Evolutionary conservation across 2,888 invertebrate genomes (phyloP).

Genomic region (Xestobium rufovillosum): DNA sequence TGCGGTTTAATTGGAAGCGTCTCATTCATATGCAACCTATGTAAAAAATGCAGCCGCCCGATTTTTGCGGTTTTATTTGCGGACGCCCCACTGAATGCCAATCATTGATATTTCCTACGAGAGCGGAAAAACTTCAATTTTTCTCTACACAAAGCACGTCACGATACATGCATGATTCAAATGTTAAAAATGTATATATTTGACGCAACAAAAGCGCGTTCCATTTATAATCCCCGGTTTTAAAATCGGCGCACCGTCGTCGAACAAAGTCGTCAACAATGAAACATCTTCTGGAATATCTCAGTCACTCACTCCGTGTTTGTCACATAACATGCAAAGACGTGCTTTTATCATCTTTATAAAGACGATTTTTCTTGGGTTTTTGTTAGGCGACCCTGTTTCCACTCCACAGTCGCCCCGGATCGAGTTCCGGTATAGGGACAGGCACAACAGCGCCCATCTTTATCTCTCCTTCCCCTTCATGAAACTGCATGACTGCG

Average conservation of each 20-base stretch:
- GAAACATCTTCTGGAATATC: slow-evolving; percentile 42
- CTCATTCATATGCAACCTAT: slow-evolving; percentile 44
- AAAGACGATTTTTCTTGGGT: slow-evolving; percentile 45
- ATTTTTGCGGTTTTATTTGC: slow-evolving; percentile 40
- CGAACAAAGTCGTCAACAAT: slow-evolving; percentile 44
- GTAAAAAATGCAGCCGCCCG: slow-evolving; percentile 42
- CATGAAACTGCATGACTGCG: slow-evolving; percentile 3
- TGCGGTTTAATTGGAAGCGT: slow-evolving; percentile 45
- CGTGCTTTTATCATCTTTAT: slow-evolving; percentile 45
- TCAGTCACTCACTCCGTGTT: slow-evolving; percentile 44
- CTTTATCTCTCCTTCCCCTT: slow-evolving; percentile 27
- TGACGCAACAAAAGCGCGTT: slow-evolving; percentile 35
- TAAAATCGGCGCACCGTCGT: slow-evolving; percentile 39
- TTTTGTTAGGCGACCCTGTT: slow-evolving; percentile 41
- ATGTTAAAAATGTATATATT: slow-evolving; percentile 41
- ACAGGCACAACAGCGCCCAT: slow-evolving; percentile 25
- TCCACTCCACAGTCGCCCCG: slow-evolving; percentile 34
- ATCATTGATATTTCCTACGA: slow-evolving; percentile 32
- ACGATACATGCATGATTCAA: slow-evolving; percentile 41
- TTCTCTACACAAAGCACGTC: slow-evolving; percentile 33
- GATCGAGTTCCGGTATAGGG: slow-evolving; percentile 36
- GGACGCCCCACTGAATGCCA: slow-evolving; percentile 38
- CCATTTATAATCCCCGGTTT: slow-evolving; percentile 42
- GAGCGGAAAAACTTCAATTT: slow-evolving; percentile 28
- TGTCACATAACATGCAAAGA: slow-evolving; percentile 45